Evolutionary conservation across 1,140 invertebrate genomes (phyloP).

Genomic region (Octopus bimaculoides): DNA sequence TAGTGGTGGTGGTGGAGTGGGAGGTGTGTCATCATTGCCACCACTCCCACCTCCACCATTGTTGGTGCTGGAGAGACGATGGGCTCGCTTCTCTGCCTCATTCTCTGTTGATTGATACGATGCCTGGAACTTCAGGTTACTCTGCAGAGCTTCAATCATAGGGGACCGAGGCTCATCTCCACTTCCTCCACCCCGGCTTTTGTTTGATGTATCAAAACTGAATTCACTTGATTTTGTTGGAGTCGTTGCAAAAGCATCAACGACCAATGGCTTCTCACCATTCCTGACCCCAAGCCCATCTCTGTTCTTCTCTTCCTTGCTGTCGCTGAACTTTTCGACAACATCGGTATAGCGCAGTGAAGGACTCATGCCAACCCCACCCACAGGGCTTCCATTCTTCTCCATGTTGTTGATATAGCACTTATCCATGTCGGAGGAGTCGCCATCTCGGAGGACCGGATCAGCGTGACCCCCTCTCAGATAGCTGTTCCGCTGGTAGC

Average conservation of each 20-base stretch:
- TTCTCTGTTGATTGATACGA: slow-evolving; percentile 29
- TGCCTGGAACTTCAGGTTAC: slow-evolving; percentile 28
- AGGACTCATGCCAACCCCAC: not conserved
- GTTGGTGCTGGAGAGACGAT: slow-evolving; percentile 25
- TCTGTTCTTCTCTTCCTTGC: slow-evolving; percentile 13
- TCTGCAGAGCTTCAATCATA: slow-evolving; percentile 28
- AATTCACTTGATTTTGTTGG: slow-evolving; percentile 10
- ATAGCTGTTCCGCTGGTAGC: slow-evolving; percentile 20
- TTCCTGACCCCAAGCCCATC: slow-evolving; percentile 6
- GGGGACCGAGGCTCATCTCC: slow-evolving; percentile 23
- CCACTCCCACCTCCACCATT: slow-evolving; percentile 13
- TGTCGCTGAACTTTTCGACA: not conserved
- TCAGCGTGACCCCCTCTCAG: too few species aligned
- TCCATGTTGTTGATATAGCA: slow-evolving; percentile 17
- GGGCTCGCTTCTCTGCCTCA: slow-evolving; percentile 32
- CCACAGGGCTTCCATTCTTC: slow-evolving; percentile 21
- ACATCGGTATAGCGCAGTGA: not conserved
- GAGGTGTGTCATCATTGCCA: slow-evolving; percentile 8
- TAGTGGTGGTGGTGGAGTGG: slow-evolving; percentile 25
- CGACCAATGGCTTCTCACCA: slow-evolving; percentile 4
- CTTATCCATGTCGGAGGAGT: too few species aligned
- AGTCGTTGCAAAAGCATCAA: not conserved
- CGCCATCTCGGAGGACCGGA: too few species aligned
- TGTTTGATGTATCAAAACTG: not conserved
- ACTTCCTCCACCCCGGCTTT: not conserved